Percentiles rank a stretch among this genome's conserved stretches.
Evolutionary conservation across 2,888 invertebrate genomes (phyloP).

Genomic region (Neuroscelio doddi): DNA sequence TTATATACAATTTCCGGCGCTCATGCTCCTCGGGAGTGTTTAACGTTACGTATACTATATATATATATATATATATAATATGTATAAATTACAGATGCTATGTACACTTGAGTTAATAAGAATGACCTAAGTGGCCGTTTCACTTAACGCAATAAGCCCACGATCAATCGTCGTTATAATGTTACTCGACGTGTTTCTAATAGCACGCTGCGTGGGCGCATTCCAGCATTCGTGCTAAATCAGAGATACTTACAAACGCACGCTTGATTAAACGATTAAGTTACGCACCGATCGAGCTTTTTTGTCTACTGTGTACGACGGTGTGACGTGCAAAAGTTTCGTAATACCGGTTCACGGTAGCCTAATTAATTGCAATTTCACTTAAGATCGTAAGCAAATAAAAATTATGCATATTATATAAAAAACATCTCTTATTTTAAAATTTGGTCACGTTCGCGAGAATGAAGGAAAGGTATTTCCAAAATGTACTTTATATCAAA

Average conservation of each 20-base stretch:
- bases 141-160: constrained; percentile 48
- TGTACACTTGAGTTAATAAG: constrained; percentile 58
- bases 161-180: constrained; percentile 48
- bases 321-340: constrained; percentile 29
- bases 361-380: constrained; percentile 16
- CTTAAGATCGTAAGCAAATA: too few species aligned
- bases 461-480: too few species aligned
- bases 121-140: constrained; percentile 24
- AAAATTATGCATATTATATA: too few species aligned
- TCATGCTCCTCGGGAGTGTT: constrained; percentile 38
- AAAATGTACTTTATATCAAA: background rate
- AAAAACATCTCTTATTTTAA: too few species aligned
- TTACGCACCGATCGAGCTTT: constrained; percentile 31
- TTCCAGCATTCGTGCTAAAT: constrained; percentile 29
- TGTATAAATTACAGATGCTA: constrained; percentile 65
- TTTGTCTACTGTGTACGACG: constrained; percentile 18
- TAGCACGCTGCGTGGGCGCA: constrained; percentile 37
- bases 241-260: constrained; percentile 39
- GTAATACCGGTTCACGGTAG: constrained; percentile 15
- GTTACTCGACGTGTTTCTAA: constrained; percentile 37
- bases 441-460: too few species aligned
- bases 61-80: constrained; percentile 46
- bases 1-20: constrained; percentile 56
- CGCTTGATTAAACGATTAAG: constrained; percentile 43
- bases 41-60: constrained; percentile 60